Base-by-base conservation (phyloP, 2,888 invertebrate genomes). In the Arrhopalites spinosus region DNA sequence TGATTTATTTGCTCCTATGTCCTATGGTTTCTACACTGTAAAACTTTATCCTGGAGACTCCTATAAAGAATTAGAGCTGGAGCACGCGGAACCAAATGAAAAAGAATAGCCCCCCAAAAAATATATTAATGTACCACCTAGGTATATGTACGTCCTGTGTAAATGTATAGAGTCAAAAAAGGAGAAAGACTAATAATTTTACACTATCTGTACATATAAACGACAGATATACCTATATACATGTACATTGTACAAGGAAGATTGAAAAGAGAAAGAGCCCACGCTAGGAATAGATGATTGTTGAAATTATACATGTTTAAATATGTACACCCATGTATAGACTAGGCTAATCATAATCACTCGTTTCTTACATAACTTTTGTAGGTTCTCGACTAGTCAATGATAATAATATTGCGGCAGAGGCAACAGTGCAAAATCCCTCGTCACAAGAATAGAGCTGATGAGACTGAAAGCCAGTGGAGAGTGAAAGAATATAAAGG, bases 371-470 rank as follows among this genome's bases (percentile, higher is more conserved):
- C n/a, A n/a, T n/a, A n/a, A n/a, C n/a, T n/a, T n/a, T n/a, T n/a
- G n/a, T n/a, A n/a, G n/a, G n/a, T n/a, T n/a, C n/a, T n/a, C n/a
- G n/a, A n/a, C n/a, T n/a, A n/a, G 11, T 66, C 23, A 66, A 66
- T 36, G 66, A 17, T 50, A 50, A n/a, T 50, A 43, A 66, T 43
- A 66, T 66, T 68, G 68, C 50, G 69, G 53, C 36, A 71, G 36
- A 71, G 71, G 71, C 59, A 71, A 61, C 36, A 71, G 71, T 71
- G 71, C 71, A 71, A 71, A 71, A 59, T 71, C 61, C 61, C 1
- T 59, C 15, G 30, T n/a, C n/a, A n/a, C 43, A 71, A 59, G 56
- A 56, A 56, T 70, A 30, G 50, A 56, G 17, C 50, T 68, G 47
- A 56, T 20, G 36, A 71, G 59, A 25, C 43, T 69, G 13, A 53